Base-by-base conservation (phyloP, 2,888 invertebrate species). In the Aproaerema taeniolella region DNA sequence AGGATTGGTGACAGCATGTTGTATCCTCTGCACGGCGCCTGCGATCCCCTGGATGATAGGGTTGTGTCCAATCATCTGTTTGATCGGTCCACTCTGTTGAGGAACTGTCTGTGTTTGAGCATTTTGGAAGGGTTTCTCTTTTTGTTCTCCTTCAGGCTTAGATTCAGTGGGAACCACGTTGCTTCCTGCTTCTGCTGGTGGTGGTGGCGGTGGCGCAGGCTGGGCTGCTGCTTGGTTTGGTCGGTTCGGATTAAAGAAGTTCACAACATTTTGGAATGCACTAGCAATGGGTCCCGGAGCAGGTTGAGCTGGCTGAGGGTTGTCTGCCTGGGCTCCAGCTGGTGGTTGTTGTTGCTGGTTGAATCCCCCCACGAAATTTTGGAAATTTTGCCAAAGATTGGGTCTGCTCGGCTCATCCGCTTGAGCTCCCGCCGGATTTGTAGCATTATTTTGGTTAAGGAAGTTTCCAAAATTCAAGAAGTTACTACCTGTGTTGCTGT, bases 41-140 rank as follows among this genome's bases (percentile, higher is more conserved):
- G 65, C 52, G 9, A 74, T 53, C 2, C 70, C 67, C 38, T 67
- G 60, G 2, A 64, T 63, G 15, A 74, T 62, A 1, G 70, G 66
- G 35, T 65, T 71, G 38, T 58, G 66, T 44, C 66, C 65, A 8
- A 70, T 60, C 3, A 61, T 39, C 42, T 67, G 68, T 37, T 54
- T 54, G 20, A 73, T 67, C 0, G 73, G 69, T 1, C 65, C 53
- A 13, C 46, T 39, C 10, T 29, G 34, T 28, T 11, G 11, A 4
- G 4, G 20, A 20, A 7, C 20, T 2, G 26, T 5, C 26, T 9
- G 8, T 5, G 26, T 2, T n/a, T 26, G 26, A 5, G 26, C 26
- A 9, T 9, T n/a, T 9, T 5, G 36, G 41, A 8, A 8, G 17
- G 46, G 31, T 10, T 49, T 34, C 10, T 41, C 39, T 12, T 47